Conservation (phyloP, 2,797 vertebrate genomes). For the Melanotaenia trifasciata region DNA sequence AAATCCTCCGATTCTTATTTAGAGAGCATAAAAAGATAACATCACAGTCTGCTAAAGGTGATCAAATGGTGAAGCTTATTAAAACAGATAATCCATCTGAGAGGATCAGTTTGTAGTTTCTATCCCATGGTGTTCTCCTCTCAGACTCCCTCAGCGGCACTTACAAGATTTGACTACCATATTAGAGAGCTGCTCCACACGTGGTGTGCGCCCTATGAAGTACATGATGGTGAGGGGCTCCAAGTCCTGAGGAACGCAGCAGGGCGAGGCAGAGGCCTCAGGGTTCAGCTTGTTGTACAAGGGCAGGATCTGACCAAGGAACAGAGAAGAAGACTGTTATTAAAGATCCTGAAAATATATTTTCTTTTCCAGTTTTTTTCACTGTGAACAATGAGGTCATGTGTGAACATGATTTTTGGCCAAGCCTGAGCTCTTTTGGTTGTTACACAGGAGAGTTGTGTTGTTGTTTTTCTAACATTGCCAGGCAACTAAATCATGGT, state of each 20-base stretch:
- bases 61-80: conserved; percentile 44
- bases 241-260: conserved; percentile 88
- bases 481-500: conserved; percentile 20
- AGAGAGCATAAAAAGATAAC: conserved; percentile 49
- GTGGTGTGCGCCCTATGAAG: conserved; percentile 84
- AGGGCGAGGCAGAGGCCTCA: conserved; percentile 85
- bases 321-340: conserved; percentile 8
- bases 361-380: background rate
- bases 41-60: conserved; percentile 45
- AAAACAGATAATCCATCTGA: conserved; percentile 47
- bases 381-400: background rate
- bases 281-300: conserved; percentile 89
- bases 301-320: conserved; percentile 81
- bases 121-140: conserved; percentile 32
- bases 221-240: conserved; percentile 89
- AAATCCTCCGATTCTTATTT: conserved; percentile 50
- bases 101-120: conserved; percentile 36
- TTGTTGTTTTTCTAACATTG: conserved; percentile 11
- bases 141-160: conserved; percentile 77
- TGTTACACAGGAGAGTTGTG: conserved; percentile 28
- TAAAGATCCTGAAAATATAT: background rate
- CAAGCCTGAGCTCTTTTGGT: conserved; percentile 5
- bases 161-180: conserved; percentile 89
- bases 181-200: conserved; percentile 88
- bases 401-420: conserved; percentile 19